Conservation (phyloP, 2,113 vertebrate genomes). For the Cololabis saira region DNA sequence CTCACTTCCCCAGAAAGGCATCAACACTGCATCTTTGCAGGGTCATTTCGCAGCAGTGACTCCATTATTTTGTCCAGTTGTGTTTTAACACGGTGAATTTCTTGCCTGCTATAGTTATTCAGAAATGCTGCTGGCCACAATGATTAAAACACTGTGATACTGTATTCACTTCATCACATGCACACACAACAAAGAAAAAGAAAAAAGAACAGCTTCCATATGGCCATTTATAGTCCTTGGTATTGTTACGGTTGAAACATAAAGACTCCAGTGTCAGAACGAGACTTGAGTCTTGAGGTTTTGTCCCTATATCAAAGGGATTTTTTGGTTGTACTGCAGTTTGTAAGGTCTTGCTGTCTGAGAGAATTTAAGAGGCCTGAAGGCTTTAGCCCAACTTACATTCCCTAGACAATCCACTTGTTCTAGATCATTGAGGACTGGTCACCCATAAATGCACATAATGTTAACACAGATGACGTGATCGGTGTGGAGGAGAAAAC, state of each 20-base stretch:
- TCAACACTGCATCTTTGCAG: constrained; percentile 60
- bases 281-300: constrained; percentile 59
- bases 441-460: constrained; percentile 59
- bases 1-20: constrained; percentile 48
- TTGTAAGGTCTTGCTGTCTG: constrained; percentile 57
- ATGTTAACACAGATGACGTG: constrained; percentile 63
- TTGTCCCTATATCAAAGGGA: constrained; percentile 43
- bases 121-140: constrained; percentile 59
- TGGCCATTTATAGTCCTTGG: constrained; percentile 60
- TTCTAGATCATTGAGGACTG: constrained; percentile 70
- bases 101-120: constrained; percentile 55
- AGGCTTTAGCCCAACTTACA: constrained; percentile 61
- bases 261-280: constrained; percentile 56
- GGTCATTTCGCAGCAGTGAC: constrained; percentile 55
- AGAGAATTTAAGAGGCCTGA: constrained; percentile 56
- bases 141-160: constrained; percentile 57
- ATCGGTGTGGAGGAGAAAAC: constrained; percentile 35
- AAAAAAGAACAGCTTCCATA: constrained; percentile 68
- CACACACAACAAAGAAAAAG: constrained; percentile 54
- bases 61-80: constrained; percentile 66
- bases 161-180: constrained; percentile 50
- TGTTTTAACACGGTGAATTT: constrained; percentile 61
- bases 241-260: constrained; percentile 62
- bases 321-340: constrained; percentile 51
- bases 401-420: constrained; percentile 25